These are phyloP conservation scores for human (Homo sapiens) DNA, from an alignment of 2,113 vertebrate species.

Conservation along the genomic window DNA sequence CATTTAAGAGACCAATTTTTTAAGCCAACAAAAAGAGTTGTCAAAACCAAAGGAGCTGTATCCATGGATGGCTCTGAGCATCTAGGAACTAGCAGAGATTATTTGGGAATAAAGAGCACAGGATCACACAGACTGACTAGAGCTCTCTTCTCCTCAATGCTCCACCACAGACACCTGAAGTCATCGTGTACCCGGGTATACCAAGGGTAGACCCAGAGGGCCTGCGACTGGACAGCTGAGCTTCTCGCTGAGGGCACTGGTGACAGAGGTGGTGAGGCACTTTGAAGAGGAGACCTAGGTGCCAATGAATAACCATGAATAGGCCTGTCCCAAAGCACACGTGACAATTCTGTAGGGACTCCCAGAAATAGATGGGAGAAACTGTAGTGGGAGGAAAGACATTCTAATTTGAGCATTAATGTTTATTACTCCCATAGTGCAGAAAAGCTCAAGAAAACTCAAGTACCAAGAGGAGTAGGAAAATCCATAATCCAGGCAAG, in stretches of 20 bases:
- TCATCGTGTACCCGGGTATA: accelerated
- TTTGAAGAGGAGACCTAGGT: neutral
- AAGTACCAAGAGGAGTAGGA: neutral
- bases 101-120: neutral
- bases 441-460: neutral
- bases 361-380: neutral
- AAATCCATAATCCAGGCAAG: no score
- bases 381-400: neutral
- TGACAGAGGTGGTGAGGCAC: neutral
- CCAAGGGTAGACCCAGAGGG: neutral
- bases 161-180: neutral
- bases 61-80: neutral
- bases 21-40: neutral
- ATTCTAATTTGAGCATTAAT: neutral
- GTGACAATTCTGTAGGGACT: neutral
- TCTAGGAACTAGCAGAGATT: neutral
- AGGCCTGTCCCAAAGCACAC: neutral
- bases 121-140: no score
- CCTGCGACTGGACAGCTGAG: accelerated
- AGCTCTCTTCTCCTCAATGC: no score
- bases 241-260: neutral
- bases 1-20: neutral
- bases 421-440: neutral
- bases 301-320: neutral
- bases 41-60: neutral